A percentile compares a stretch with the other conserved stretches of the same genome.
Evolutionary conservation across 2,113 vertebrate genomes (phyloP).

Genomic region (Microcebus murinus): DNA sequence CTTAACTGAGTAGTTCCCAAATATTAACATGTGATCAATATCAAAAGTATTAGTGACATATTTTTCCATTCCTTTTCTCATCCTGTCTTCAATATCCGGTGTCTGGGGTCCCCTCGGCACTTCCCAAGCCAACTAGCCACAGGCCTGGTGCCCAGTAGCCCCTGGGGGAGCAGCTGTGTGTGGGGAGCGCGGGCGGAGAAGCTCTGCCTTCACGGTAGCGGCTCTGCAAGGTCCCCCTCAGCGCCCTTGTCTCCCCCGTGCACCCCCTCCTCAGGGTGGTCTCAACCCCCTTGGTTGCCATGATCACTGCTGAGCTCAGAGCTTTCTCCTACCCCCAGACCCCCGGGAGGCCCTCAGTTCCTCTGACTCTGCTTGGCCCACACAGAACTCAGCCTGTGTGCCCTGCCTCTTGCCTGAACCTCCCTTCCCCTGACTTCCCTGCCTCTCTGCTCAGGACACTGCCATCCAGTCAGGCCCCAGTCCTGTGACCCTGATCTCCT

Average conservation of each 20-base stretch:
- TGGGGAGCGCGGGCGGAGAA: too few species aligned
- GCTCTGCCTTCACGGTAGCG: too few species aligned
- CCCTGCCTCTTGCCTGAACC: background rate
- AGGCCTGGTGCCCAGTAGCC: accelerated
- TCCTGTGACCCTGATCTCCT: background rate
- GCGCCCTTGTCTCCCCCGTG: too few species aligned
- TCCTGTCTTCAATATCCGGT: too few species aligned
- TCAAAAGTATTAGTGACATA: background rate
- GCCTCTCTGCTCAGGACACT: background rate
- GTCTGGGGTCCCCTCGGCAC: too few species aligned
- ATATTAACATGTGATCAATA: background rate
- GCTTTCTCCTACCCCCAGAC: background rate
- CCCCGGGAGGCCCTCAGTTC: background rate
- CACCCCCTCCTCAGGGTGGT: too few species aligned
- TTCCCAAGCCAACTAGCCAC: background rate
- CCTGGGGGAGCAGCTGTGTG: accelerated
- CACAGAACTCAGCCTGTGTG: background rate
- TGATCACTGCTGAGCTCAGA: too few species aligned
- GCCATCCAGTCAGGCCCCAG: too few species aligned
- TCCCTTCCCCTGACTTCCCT: background rate
- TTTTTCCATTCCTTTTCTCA: background rate
- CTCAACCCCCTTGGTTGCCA: too few species aligned
- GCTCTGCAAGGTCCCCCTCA: too few species aligned
- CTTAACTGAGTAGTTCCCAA: background rate
- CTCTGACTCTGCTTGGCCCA: background rate